Conservation (phyloP, 1,140 invertebrate species). For the Tetranychus urticae region DNA sequence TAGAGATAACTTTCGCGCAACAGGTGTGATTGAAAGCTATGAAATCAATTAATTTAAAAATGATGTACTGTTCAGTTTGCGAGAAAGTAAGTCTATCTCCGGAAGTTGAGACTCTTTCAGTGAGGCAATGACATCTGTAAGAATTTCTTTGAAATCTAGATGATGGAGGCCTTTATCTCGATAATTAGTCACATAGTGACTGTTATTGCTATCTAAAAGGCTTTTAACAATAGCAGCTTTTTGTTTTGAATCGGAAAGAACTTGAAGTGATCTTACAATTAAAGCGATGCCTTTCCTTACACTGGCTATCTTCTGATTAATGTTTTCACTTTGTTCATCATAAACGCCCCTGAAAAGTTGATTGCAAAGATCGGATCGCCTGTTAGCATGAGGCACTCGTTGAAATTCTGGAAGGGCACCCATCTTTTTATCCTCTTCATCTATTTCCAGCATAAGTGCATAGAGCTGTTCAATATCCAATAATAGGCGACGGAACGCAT, state of each 20-base stretch:
- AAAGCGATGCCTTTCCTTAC: constrained; percentile 10
- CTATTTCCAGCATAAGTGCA: constrained; percentile 13
- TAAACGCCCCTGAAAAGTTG: constrained; percentile 11
- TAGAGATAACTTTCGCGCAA: too few relatives aligned
- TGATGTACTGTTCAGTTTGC: too few relatives aligned
- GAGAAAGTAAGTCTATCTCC: too few relatives aligned
- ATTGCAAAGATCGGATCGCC: constrained; percentile 6
- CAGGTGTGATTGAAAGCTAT: too few relatives aligned
- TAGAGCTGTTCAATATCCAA: constrained; percentile 14
- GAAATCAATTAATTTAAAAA: too few relatives aligned
- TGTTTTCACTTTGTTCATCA: neutral
- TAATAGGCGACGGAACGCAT: constrained; percentile 7
- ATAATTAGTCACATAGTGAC: too few relatives aligned
- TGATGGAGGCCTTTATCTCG: too few relatives aligned
- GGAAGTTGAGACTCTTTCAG: too few relatives aligned
- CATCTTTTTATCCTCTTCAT: constrained; percentile 25
- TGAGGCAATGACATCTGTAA: too few relatives aligned
- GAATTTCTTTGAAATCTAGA: too few relatives aligned
- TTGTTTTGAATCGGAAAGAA: neutral
- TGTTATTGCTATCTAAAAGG: neutral
- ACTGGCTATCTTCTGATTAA: constrained; percentile 6
- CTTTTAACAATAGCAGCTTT: neutral
- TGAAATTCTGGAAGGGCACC: constrained; percentile 11
- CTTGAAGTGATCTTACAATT: constrained; percentile 5
- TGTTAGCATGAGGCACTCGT: constrained; percentile 5